Evolutionary conservation across 2,113 vertebrate genomes (phyloP).

Genomic region (Embiotoca jacksoni): DNA sequence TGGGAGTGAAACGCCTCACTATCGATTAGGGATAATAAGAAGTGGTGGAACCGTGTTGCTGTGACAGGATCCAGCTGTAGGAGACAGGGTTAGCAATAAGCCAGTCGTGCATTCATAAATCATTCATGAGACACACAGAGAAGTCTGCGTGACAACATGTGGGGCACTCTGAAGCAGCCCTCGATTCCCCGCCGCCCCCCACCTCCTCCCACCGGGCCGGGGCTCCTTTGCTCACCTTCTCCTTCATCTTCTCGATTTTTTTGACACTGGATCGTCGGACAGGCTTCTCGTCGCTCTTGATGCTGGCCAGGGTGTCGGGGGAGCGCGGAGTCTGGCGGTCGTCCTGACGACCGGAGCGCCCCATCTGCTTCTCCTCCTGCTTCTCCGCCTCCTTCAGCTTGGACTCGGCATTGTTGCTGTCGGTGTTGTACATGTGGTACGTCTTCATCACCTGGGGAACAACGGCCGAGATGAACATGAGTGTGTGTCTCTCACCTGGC

Average conservation of each 20-base stretch:
- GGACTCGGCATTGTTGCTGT: constrained; percentile 98
- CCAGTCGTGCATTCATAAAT: constrained; percentile 55
- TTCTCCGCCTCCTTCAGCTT: constrained; percentile 99
- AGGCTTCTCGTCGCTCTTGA: constrained; percentile 94
- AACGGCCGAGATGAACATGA: constrained; percentile 6
- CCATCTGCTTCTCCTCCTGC: constrained; percentile 99
- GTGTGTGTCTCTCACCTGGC: constrained; percentile 9
- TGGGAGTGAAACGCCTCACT: constrained; percentile 51
- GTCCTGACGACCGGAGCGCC: constrained; percentile 93
- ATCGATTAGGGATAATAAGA: constrained; percentile 71
- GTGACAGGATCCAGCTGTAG: constrained; percentile 56
- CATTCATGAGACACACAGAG: constrained; percentile 50
- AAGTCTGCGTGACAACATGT: constrained; percentile 63
- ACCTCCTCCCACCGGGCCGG: neutral
- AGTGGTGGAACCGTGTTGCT: constrained; percentile 37
- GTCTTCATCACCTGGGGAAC: constrained; percentile 96
- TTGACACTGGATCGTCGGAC: constrained; percentile 96
- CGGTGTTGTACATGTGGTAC: constrained; percentile 98
- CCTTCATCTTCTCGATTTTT: constrained; percentile 99
- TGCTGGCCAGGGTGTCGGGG: constrained; percentile 91
- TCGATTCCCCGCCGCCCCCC: neutral
- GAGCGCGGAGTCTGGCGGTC: constrained; percentile 94
- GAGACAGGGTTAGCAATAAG: constrained; percentile 61
- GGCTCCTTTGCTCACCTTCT: constrained; percentile 88
- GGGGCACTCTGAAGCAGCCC: constrained; percentile 34